Percentiles rank a stretch among this genome's conserved stretches.
Conservation (phyloP, 2,888 invertebrate species). For the Pyrocoelia pectoralis region DNA sequence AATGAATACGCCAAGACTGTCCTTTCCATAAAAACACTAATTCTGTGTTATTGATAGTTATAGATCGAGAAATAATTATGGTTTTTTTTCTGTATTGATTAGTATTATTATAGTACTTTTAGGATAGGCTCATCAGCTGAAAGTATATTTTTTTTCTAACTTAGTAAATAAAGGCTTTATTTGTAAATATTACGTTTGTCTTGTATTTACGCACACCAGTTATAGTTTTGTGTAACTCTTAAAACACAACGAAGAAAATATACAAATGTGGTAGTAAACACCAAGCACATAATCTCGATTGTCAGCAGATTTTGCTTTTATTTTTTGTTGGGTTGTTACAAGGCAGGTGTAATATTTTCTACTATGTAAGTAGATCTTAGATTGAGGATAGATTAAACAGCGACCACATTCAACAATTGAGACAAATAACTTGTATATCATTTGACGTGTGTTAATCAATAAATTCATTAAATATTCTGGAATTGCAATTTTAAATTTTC, state of each 20-base stretch:
- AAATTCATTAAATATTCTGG: slow-evolving; percentile 22
- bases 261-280: slow-evolving; percentile 6
- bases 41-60: slow-evolving; percentile 1
- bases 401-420: slow-evolving; percentile 29
- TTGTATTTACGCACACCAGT: slow-evolving; percentile 22
- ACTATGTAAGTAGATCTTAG: slow-evolving; percentile 13
- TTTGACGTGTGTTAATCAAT: slow-evolving; percentile 35
- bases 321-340: slow-evolving; percentile 16
- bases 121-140: neutral
- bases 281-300: slow-evolving; percentile 20
- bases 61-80: neutral
- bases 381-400: slow-evolving; percentile 22
- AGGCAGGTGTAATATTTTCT: slow-evolving; percentile 32
- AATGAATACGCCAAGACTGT: slow-evolving; percentile 21
- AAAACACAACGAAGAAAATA: slow-evolving; percentile 9
- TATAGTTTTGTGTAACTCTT: neutral
- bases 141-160: neutral
- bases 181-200: slow-evolving; percentile 29
- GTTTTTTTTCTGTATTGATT: neutral
- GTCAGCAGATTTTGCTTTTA: slow-evolving; percentile 2
- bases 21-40: slow-evolving; percentile 17
- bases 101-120: neutral
- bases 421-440: slow-evolving; percentile 36
- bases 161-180: slow-evolving; percentile 9
- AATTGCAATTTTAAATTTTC: neutral